These are phyloP conservation scores for Leptobrachium ailaonicum DNA, from an alignment of 2,113 vertebrate species.

Conservation along the genomic window DNA sequence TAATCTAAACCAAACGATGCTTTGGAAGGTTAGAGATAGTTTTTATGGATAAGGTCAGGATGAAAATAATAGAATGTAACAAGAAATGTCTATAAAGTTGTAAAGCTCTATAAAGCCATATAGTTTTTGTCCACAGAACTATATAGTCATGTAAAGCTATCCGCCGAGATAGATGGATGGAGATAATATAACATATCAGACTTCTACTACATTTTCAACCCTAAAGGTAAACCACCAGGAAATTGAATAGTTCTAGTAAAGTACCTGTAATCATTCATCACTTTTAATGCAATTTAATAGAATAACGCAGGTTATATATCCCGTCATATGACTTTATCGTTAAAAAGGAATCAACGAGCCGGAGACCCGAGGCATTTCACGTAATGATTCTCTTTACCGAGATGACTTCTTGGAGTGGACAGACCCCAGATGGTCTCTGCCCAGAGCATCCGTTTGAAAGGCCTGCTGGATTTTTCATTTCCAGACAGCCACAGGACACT, in stretches of 20 bases:
- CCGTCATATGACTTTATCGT: slow-evolving; percentile 25
- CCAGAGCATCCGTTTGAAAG: slow-evolving; percentile 46
- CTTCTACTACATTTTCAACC: neutral
- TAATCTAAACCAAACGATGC: no score
- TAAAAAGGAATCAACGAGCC: slow-evolving; percentile 40
- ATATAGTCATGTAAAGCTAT: no score
- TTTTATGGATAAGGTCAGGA: no score
- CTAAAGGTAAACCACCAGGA: neutral
- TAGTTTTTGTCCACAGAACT: no score
- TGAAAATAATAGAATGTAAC: no score
- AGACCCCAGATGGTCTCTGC: slow-evolving; percentile 40
- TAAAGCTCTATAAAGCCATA: no score
- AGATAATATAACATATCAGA: no score
- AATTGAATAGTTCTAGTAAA: slow-evolving; percentile 12
- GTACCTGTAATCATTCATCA: slow-evolving; percentile 31
- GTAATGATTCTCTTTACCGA: slow-evolving; percentile 37
- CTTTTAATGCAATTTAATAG: slow-evolving; percentile 37
- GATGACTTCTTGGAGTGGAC: slow-evolving; percentile 37
- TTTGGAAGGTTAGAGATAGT: no score
- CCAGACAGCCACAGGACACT: slow-evolving; percentile 46
- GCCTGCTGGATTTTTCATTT: slow-evolving; percentile 51
- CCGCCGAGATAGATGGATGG: no score
- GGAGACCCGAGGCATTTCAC: slow-evolving; percentile 33
- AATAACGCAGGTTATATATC: slow-evolving; percentile 30
- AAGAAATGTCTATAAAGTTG: no score